Percentiles rank a stretch among this genome's conserved stretches.
Evolutionary conservation across 2,797 vertebrate genomes (phyloP).

Genomic region (Pantherophis alleghaniensis): DNA sequence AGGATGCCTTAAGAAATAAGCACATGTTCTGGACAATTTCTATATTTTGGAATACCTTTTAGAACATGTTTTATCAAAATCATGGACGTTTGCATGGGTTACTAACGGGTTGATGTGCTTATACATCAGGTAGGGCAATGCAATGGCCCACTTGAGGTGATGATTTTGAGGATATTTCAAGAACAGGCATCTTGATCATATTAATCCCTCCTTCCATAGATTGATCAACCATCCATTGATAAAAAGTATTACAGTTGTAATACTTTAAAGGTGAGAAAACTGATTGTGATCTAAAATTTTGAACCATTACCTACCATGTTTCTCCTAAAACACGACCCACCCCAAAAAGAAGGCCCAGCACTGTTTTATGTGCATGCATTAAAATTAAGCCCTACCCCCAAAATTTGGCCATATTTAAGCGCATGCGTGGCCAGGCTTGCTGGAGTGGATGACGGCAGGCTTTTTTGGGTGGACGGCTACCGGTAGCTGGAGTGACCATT

Average conservation of each 20-base stretch:
- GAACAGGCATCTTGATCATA: too few relatives aligned
- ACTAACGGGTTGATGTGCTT: not conserved
- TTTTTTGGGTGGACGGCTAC: too few relatives aligned
- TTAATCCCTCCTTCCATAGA: not conserved
- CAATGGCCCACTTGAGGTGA: not conserved
- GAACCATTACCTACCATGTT: not conserved
- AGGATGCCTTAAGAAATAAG: too few relatives aligned
- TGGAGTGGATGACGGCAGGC: too few relatives aligned
- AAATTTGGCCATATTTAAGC: too few relatives aligned
- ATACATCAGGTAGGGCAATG: not conserved
- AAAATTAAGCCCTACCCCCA: too few relatives aligned
- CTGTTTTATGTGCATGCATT: too few relatives aligned
- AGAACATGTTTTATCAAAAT: not conserved
- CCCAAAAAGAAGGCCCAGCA: too few relatives aligned
- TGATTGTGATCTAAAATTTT: not conserved
- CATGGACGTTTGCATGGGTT: not conserved
- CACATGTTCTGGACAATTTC: not conserved
- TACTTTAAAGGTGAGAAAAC: not conserved
- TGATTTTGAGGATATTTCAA: not conserved
- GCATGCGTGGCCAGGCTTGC: too few relatives aligned
- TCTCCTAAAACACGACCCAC: too few relatives aligned
- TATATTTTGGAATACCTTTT: not conserved
- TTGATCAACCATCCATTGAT: not conserved
- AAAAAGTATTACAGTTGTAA: not conserved
- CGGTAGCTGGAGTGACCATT: too few relatives aligned